Conservation (phyloP, 2,888 invertebrate species). For the Lasioglossum pauxillum region DNA sequence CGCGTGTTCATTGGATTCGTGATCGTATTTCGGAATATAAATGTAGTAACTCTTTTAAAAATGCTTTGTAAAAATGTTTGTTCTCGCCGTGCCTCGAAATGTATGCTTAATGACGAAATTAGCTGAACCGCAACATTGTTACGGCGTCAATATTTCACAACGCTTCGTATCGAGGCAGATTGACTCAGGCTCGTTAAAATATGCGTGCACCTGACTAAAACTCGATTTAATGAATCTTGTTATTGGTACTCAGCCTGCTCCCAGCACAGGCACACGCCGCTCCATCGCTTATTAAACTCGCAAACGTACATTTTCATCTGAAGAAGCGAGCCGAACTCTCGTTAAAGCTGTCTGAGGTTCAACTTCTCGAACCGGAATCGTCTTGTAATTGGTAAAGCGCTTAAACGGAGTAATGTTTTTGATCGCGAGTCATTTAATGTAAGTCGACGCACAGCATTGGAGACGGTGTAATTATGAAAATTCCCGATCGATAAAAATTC, state of each 20-base stretch:
- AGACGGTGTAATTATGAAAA: not conserved
- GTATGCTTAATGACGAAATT: not conserved
- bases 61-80: not conserved
- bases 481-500: not conserved
- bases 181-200: not conserved
- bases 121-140: not conserved
- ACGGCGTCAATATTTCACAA: not conserved
- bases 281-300: not conserved
- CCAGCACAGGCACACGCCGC: not conserved
- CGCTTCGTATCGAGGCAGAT: not conserved
- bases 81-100: not conserved
- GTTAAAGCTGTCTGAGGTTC: constrained; percentile 15
- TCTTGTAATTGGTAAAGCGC: not conserved
- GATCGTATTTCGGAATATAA: not conserved
- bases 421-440: not conserved
- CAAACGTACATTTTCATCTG: not conserved
- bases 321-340: not conserved
- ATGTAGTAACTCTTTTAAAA: not conserved
- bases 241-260: not conserved
- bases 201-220: not conserved
- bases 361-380: not conserved
- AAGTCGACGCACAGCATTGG: not conserved
- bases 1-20: not conserved
- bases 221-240: constrained; percentile 5
- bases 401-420: not conserved